phyloP scores from a whole-genome alignment of 2,113 vertebrate genomes.

The Eretmochelys imbricata region DNA sequence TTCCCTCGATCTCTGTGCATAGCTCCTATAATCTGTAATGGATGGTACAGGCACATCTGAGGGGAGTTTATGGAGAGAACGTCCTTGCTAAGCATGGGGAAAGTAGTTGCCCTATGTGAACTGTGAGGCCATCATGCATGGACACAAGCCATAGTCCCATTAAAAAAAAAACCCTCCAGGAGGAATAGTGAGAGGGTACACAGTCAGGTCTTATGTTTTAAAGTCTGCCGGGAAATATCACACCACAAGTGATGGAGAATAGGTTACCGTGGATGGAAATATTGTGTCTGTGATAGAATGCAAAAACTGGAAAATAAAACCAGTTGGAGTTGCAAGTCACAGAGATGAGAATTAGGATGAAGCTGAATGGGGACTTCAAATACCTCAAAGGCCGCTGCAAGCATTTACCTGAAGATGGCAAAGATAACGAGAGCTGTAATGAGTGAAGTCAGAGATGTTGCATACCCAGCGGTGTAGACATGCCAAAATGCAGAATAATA shows the following conservation, averaged over 20 bases:
- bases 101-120: background rate
- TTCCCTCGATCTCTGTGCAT: background rate
- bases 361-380: background rate
- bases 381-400: background rate
- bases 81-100: background rate
- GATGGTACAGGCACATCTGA: background rate
- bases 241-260: accelerated
- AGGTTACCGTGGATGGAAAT: accelerated
- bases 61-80: background rate
- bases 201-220: background rate
- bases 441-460: conserved; percentile 76
- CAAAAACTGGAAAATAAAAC: background rate
- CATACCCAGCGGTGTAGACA: conserved; percentile 81
- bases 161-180: background rate
- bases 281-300: background rate
- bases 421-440: conserved; percentile 76
- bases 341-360: background rate
- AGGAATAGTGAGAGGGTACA: background rate
- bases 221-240: background rate
- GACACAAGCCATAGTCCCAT: background rate
- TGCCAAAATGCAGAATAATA: conserved; percentile 78
- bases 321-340: background rate
- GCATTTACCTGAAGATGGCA: conserved; percentile 74
- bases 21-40: background rate
- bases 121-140: background rate